phyloP scores from a whole-genome alignment of 2,113 vertebrate species.

The Phoxinus phoxinus region DNA sequence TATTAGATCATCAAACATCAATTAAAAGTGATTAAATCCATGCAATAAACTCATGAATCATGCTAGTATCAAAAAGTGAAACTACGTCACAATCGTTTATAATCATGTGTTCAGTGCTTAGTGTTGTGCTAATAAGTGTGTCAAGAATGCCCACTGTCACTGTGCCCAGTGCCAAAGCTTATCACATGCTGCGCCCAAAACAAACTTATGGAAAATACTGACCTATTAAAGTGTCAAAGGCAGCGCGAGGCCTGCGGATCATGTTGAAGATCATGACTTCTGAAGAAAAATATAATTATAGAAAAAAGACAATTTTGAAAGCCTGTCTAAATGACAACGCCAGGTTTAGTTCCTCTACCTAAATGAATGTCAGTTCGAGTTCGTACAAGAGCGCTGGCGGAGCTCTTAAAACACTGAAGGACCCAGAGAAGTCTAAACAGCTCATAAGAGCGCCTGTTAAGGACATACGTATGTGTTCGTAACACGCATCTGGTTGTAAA shows the following conservation, averaged over 20 bases:
- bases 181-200: neutral
- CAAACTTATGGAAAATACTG: conserved; percentile 50
- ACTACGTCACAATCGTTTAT: neutral
- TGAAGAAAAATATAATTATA: neutral
- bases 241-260: conserved; percentile 34
- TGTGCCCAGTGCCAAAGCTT: neutral
- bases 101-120: neutral
- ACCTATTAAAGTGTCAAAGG: conserved; percentile 57
- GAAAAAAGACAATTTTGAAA: neutral
- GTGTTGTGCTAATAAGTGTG: neutral
- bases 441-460: neutral
- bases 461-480: neutral
- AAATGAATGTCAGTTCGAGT: neutral
- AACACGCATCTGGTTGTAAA: neutral
- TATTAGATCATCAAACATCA: neutral
- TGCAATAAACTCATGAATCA: neutral
- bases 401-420: conserved; percentile 12
- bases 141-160: neutral
- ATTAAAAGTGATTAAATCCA: neutral
- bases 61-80: neutral
- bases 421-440: neutral
- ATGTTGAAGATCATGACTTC: conserved; percentile 41
- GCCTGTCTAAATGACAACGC: neutral
- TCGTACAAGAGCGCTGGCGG: neutral
- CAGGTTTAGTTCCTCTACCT: neutral